Base-by-base conservation (phyloP, 1,140 invertebrate genomes). In the Scaptomyza hsui region DNA sequence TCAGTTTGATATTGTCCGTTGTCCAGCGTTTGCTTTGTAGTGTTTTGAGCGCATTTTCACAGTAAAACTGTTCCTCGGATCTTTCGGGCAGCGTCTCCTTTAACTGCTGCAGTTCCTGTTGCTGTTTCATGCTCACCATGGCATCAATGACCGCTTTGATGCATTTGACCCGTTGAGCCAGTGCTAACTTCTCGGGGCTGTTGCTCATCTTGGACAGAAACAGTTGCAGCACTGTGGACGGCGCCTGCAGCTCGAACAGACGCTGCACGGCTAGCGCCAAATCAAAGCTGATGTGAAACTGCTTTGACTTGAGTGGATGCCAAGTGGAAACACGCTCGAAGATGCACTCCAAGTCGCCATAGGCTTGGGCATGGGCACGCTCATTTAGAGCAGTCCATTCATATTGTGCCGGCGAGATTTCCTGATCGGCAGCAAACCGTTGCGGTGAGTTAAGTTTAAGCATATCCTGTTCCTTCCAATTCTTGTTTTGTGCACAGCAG, bases 341-440 rank as follows among this genome's bases (percentile, higher is more conserved):
- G n/a, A 91, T 81, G 49, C 73, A 72, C 44, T 90, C 86, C 26
- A 91, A 52, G 49, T 91, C 91, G 0, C 64, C 82, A 57, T 91
- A 91, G 1, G 90, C 89, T 45, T 91, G 90, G 0, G 85, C 65
- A n/a, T 73, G 78, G 0, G 82, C 78, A 4, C 91, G 59, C n/a
- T 91, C 90, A 52, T 90, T 91, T 1, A 91, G 37, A 0, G 89
- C 86, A 0, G 89, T 86, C 91, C 91, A 91, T 56, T 91, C 91
- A 35, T 90, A 91, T 63, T 91, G 90, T 1, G 89, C 69, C 1
- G 77, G 16, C 5, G 85, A 80, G 21, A 91, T 90, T 44, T 91
- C 81, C 56, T 79, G 81, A 6, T 90, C 89, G 6, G 81, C 56
- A 0, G 71, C 67, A 37, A 91, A 76, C 4, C 89, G 77, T 35